A percentile compares a stretch with the other conserved stretches of the same genome.
phyloP scores from a whole-genome alignment of 1,140 invertebrate genomes.

The Hyphantria cunea region DNA sequence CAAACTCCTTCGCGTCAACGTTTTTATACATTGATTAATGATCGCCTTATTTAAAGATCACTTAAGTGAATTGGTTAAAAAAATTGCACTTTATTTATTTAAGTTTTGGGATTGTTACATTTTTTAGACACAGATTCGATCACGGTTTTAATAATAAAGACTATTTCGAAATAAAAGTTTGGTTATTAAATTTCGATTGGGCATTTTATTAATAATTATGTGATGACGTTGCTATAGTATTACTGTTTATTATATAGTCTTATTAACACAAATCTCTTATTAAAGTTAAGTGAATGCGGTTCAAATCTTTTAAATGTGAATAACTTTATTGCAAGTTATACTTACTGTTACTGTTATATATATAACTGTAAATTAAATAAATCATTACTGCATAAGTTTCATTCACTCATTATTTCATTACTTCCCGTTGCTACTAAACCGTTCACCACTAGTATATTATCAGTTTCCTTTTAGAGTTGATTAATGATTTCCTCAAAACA shows the following conservation, averaged over 20 bases:
- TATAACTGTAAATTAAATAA: background rate
- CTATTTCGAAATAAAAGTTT: too few species aligned
- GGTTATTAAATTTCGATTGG: constrained; percentile 12
- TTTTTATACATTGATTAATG: constrained; percentile 55
- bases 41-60: constrained; percentile 42
- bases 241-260: too few species aligned
- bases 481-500: constrained; percentile 35
- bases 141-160: constrained; percentile 1
- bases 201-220: background rate
- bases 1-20: constrained; percentile 43
- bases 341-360: too few species aligned
- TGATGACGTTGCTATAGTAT: too few species aligned
- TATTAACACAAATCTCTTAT: too few species aligned
- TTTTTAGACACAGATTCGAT: background rate
- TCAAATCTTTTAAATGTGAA: too few species aligned
- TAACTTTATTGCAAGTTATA: background rate
- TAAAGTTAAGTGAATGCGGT: too few species aligned
- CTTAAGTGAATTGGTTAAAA: constrained; percentile 37
- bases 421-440: constrained; percentile 10
- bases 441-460: constrained; percentile 10
- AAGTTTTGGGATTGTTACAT: constrained; percentile 28
- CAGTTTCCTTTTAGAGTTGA: constrained; percentile 24
- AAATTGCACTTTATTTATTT: constrained; percentile 40
- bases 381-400: background rate
- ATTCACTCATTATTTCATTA: background rate